A percentile compares a stretch with the other conserved stretches of the same genome.
Conservation (phyloP, 2,113 vertebrate genomes). For the Sceloporus tristichus region DNA sequence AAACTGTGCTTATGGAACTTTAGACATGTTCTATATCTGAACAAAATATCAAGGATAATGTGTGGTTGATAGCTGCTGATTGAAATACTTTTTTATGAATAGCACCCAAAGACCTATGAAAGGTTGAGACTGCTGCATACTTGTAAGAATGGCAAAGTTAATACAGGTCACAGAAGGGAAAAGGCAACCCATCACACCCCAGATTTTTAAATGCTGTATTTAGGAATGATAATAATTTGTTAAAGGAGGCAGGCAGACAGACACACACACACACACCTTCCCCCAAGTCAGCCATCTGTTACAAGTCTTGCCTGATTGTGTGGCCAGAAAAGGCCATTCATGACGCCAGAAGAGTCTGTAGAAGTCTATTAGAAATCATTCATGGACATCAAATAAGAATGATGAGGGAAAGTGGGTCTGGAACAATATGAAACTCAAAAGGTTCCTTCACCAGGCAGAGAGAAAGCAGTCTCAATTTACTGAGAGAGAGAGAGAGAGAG, state of each 20-base stretch:
- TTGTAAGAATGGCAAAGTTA: background rate
- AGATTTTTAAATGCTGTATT: background rate
- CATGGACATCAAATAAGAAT: constrained; percentile 1
- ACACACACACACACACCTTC: background rate
- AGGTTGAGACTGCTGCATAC: no score
- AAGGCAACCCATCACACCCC: background rate
- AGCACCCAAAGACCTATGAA: background rate
- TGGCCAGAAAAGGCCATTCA: constrained; percentile 1
- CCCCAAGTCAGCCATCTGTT: background rate
- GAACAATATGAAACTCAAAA: background rate
- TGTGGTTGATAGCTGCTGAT: no score
- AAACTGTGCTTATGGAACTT: background rate
- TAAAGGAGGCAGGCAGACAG: background rate
- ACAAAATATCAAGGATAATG: background rate
- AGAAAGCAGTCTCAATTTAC: background rate
- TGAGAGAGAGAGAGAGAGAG: no score
- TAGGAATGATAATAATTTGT: background rate
- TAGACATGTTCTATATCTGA: background rate
- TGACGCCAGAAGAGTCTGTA: background rate
- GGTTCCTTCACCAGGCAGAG: background rate
- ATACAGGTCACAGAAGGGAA: background rate
- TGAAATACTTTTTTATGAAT: background rate
- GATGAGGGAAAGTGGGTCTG: background rate
- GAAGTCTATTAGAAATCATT: constrained; percentile 9
- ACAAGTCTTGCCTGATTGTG: background rate